These are phyloP conservation scores for Ligdia adustata DNA, from an alignment of 2,888 invertebrate genomes.

Conservation along the genomic window DNA sequence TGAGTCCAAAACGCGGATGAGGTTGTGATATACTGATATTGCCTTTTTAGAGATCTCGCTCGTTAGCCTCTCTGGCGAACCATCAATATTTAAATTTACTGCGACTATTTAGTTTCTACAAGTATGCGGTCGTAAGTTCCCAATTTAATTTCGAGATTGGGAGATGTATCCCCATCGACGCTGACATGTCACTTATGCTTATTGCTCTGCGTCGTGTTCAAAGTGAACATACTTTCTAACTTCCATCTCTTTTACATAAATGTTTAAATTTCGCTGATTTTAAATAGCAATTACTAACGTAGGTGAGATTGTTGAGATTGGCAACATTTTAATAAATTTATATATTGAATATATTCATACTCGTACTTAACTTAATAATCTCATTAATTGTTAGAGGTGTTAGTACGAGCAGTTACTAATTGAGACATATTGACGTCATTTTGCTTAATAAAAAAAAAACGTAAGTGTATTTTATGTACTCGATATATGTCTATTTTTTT, in stretches of 20 bases:
- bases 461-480: too few species aligned
- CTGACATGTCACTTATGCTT: constrained; percentile 19
- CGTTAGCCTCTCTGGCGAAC: constrained; percentile 69
- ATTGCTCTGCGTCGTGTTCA: not conserved
- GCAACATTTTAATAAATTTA: too few species aligned
- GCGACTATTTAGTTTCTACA: constrained; percentile 53
- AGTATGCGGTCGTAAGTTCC: constrained; percentile 33
- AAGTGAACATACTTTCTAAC: constrained; percentile 1
- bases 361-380: too few species aligned
- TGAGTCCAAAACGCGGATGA: constrained; percentile 70
- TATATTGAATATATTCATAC: too few species aligned
- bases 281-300: too few species aligned
- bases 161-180: constrained; percentile 19
- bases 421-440: too few species aligned
- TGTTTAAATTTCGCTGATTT: constrained; percentile 4
- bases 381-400: too few species aligned
- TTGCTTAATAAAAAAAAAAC: too few species aligned
- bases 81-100: constrained; percentile 73
- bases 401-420: too few species aligned
- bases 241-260: not conserved
- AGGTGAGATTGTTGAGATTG: too few species aligned
- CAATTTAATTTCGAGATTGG: constrained; percentile 27
- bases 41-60: constrained; percentile 68
- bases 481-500: too few species aligned
- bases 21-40: constrained; percentile 76